phyloP scores from a whole-genome alignment of 2,888 invertebrate species.

The Caenorhabditis becei region DNA sequence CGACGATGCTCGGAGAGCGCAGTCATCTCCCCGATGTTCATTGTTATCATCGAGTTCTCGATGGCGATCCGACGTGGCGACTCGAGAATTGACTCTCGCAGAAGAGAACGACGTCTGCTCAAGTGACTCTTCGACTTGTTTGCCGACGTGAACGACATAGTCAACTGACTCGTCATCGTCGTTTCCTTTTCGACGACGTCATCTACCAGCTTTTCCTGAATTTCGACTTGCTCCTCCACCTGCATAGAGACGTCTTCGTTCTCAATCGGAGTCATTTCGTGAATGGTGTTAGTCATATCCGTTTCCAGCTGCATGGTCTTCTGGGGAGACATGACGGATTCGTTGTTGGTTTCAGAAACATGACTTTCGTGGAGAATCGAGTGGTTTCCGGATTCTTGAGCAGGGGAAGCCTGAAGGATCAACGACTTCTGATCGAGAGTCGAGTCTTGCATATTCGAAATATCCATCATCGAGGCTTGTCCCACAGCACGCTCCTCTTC shows the following conservation, averaged over 20 bases:
- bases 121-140: background rate
- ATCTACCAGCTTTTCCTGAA: background rate
- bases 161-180: background rate
- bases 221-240: background rate
- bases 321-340: background rate
- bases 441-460: background rate
- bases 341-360: background rate
- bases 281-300: background rate
- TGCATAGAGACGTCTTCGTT: background rate
- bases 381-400: background rate
- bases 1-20: constrained; percentile 21
- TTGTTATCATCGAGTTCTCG: constrained; percentile 34
- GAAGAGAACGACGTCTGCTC: constrained; percentile 24
- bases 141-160: background rate
- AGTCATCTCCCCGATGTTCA: background rate
- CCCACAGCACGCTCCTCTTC: background rate
- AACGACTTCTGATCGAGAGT: background rate
- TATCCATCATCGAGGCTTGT: constrained; percentile 3
- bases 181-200: background rate
- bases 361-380: background rate
- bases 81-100: constrained; percentile 19
- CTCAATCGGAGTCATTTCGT: constrained; percentile 1
- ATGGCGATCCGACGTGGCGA: constrained; percentile 34
- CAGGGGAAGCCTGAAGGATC: background rate
- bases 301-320: constrained; percentile 3